Percentiles rank a stretch among this genome's conserved stretches.
Conservation (phyloP, 2,888 invertebrate species). For the Zootermopsis nevadensis region DNA sequence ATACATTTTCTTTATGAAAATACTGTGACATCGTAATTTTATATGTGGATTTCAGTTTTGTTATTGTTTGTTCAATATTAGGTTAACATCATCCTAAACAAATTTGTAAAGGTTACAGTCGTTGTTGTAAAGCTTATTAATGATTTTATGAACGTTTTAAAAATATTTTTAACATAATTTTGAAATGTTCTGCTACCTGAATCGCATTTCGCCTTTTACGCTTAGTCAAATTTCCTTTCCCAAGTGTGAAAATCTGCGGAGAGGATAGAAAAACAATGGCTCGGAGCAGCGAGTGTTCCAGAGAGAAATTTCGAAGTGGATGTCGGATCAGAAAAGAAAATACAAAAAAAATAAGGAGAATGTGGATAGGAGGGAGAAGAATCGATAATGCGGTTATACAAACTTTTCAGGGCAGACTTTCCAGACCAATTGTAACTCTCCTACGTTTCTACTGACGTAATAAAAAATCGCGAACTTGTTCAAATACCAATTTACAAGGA, state of each 20-base stretch:
- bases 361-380: background rate
- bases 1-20: no score
- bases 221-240: conserved; percentile 25
- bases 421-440: background rate
- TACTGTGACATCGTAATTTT: no score
- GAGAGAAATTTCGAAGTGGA: conserved; percentile 12
- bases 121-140: no score
- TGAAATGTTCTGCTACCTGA: background rate
- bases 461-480: background rate
- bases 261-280: conserved; percentile 25
- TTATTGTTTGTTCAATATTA: no score
- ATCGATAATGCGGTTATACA: background rate
- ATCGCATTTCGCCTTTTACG: background rate
- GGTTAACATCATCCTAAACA: no score
- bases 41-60: no score
- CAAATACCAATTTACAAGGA: background rate
- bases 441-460: background rate
- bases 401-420: background rate
- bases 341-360: background rate
- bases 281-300: conserved; percentile 4
- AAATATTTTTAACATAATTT: no score
- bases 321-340: conserved; percentile 32
- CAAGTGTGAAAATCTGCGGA: background rate
- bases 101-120: no score
- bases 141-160: no score